Conservation (phyloP, 2,113 vertebrate species). For the Podarcis muralis region DNA sequence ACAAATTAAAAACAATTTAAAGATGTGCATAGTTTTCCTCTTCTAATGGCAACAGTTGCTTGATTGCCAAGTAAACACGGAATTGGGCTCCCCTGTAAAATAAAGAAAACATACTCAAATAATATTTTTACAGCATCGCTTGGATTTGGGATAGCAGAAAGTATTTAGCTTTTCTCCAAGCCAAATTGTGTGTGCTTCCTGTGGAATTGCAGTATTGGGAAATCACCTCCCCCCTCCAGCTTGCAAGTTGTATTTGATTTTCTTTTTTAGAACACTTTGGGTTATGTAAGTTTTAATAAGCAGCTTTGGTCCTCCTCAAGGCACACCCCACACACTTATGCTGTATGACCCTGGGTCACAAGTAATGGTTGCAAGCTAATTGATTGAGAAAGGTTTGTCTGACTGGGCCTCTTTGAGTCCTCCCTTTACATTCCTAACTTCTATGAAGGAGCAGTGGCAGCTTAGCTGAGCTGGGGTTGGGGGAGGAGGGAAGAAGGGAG, state of each 20-base stretch:
- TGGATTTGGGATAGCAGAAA: slow-evolving; percentile 25
- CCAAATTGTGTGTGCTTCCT: slow-evolving; percentile 18
- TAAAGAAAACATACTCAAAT: neutral
- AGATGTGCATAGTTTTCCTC: neutral
- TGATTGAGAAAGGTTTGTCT: slow-evolving; percentile 93
- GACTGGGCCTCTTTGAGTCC: slow-evolving; percentile 91
- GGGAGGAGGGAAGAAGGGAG: slow-evolving; percentile 78
- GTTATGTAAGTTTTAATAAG: slow-evolving; percentile 77
- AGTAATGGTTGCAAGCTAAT: slow-evolving; percentile 91
- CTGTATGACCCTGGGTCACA: slow-evolving; percentile 90
- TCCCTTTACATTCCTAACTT: slow-evolving; percentile 93
- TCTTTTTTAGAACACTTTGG: slow-evolving; percentile 48
- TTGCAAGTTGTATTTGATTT: slow-evolving; percentile 53
- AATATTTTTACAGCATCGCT: slow-evolving; percentile 18
- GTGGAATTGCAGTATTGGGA: neutral
- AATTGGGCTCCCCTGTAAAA: neutral
- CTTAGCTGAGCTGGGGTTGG: slow-evolving; percentile 76
- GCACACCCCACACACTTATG: slow-evolving; percentile 86
- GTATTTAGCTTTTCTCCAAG: neutral
- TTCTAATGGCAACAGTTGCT: neutral
- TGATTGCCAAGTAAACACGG: slow-evolving; percentile 27
- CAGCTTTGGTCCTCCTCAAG: slow-evolving; percentile 75
- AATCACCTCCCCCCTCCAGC: slow-evolving; percentile 8
- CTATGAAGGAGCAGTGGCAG: slow-evolving; percentile 83
- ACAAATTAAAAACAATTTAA: slow-evolving; percentile 15